Evolutionary conservation across 2,888 invertebrate species (phyloP), one percentile per base, ranked within the genome.

Genomic region (Beris morrisii): DNA sequence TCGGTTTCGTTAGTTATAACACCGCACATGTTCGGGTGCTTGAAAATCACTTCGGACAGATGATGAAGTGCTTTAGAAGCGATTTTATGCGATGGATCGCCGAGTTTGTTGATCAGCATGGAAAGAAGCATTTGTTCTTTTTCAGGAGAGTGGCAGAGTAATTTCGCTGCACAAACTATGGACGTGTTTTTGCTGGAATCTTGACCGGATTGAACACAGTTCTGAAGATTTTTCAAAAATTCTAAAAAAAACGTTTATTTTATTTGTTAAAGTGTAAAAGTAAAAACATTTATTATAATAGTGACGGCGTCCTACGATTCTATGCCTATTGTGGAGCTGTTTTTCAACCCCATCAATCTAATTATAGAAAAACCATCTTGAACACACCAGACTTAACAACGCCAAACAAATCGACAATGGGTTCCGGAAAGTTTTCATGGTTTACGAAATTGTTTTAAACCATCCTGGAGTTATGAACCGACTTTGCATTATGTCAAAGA

Each of bases 1-100:
- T 98, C 97, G 4, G 97, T 88, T 78, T 98, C 97, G 15, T 84
- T 84, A 4, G 95, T 84, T 11, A 98, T 91, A 0, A 95, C 89
- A 0, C 84, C 82, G 78, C 96, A 95, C 95, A 97, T 97, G 72
- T 92, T 92, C 0, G 95, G 91, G 81, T 97, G 97, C 72, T 89
- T 86, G 70, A 87, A 85, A 0, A 95, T 83, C 4, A 98, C 81
- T 75, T 92, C 91, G 38, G 89, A 88, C 9, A 99, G 83, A 70
- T 93, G 90, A 80, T 93, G 91, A 46, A 94, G 87, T 1, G 92
- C 90, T 81, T 93, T 93, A 0, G 96, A 91, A 0, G 94, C 95
- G 0, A 97, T 88, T 73, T 92, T 91, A 72, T 76, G 72, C 0
- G 75, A 69, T 0, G 97, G 97, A 82, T 99, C 98, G 11, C 98